Base-by-base conservation (phyloP, 2,113 vertebrate genomes). In the Tonatia bakeri region DNA sequence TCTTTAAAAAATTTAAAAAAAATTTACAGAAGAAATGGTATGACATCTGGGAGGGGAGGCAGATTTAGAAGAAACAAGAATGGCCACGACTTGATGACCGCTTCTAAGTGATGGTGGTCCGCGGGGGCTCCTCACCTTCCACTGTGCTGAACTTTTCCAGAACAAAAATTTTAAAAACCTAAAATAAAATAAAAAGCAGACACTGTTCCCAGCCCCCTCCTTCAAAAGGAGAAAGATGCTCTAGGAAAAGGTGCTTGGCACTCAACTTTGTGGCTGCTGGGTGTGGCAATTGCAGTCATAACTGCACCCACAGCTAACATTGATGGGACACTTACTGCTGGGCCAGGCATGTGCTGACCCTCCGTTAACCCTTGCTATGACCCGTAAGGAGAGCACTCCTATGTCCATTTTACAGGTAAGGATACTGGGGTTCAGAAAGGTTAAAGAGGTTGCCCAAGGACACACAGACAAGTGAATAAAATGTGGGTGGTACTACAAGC, bases 131-230 rank as follows among this genome's bases (percentile, higher is more conserved):
- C 33, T 0, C 50, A 72, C 24, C 54, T 54, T 90, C 72, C 19
- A 40, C 54, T 80, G 1, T 31, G 61, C 54, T 87, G 26, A 87
- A 83, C 17, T 56, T 50, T 88, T 61, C 40, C 43, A 82, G 8
- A 81, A 61, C 33, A 85, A 64, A 90, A 64, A 14, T 11, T 15
- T 54, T 1, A 83, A 13, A 50, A 73, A 95, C 56, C 45, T 90
- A 16, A 86, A 91, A 93, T 56, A 85, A 65, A 81, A 88, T 47
- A 52, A 56, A 82, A 92, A 75, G 31, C 94, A 70, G 79, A 64
- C 28, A 87, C 13, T 43, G 2, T 56, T 77, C 59, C 50, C 77
- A 14, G 20, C 3, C 56, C 26, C 17, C n/a, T 70, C 79, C 56
- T 76, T 91, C 54, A 65, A 56, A 87, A 19, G 90, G 3, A 86